Percentiles rank a stretch among this genome's conserved stretches.
These are phyloP conservation scores for Trichonephila clavata DNA, from an alignment of 1,140 invertebrate species.

Conservation along the genomic window DNA sequence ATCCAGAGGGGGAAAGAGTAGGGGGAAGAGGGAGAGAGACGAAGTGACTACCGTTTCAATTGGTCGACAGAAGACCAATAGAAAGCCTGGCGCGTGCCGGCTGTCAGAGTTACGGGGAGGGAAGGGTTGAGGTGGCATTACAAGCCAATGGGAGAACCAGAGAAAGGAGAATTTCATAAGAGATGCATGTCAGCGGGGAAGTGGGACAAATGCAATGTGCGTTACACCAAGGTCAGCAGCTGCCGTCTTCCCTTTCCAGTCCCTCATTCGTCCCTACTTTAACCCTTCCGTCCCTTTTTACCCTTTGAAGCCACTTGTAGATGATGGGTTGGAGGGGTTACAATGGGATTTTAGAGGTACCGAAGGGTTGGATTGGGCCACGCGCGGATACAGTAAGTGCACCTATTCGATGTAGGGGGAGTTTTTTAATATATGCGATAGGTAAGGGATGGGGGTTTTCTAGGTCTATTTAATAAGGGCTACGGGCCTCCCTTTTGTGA, in stretches of 20 bases:
- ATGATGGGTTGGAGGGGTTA: background rate
- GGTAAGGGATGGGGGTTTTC: background rate
- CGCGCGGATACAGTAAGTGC: slow-evolving; percentile 58
- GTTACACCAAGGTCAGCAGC: slow-evolving; percentile 66
- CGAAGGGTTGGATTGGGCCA: slow-evolving; percentile 49
- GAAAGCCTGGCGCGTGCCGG: slow-evolving; percentile 47
- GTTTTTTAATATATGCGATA: slow-evolving; percentile 29
- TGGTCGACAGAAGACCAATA: slow-evolving; percentile 58
- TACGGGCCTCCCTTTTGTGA: slow-evolving; percentile 34
- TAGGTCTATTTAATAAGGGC: slow-evolving; percentile 28
- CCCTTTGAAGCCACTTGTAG: slow-evolving; percentile 63
- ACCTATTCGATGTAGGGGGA: slow-evolving; percentile 8
- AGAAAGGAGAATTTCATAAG: slow-evolving; percentile 44
- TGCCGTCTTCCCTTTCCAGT: background rate
- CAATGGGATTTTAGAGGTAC: slow-evolving; percentile 47
- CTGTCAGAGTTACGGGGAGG: slow-evolving; percentile 63
- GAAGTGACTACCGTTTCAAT: slow-evolving; percentile 37
- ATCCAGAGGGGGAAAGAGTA: background rate
- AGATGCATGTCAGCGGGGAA: slow-evolving; percentile 72
- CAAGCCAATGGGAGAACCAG: slow-evolving; percentile 62
- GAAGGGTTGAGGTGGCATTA: slow-evolving; percentile 61
- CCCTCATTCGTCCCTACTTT: slow-evolving; percentile 22
- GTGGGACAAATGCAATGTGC: slow-evolving; percentile 62
- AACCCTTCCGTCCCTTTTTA: slow-evolving; percentile 58
- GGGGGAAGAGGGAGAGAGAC: background rate